phyloP scores from a whole-genome alignment of 2,113 vertebrate species.

The Anhinga rufa region DNA sequence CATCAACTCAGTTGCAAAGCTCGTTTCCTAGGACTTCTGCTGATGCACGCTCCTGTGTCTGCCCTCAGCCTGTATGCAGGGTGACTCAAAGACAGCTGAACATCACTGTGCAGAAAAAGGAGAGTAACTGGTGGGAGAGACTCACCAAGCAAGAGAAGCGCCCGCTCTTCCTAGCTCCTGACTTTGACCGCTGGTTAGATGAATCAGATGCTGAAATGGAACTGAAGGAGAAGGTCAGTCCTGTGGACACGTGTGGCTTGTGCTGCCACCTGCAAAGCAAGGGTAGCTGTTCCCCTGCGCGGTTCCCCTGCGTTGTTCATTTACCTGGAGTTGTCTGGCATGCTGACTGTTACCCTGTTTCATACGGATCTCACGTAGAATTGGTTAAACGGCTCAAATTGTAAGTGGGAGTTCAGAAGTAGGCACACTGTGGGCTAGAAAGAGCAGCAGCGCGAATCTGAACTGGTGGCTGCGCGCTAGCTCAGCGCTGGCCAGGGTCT shows the following conservation, averaged over 20 bases:
- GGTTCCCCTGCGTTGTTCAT: neutral
- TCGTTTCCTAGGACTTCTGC: neutral
- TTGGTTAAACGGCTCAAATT: neutral
- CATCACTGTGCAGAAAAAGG: conserved; percentile 84
- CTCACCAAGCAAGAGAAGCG: conserved; percentile 86
- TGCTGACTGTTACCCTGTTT: neutral
- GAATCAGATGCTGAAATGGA: conserved; percentile 97
- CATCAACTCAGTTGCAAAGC: neutral
- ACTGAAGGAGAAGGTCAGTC: conserved; percentile 84
- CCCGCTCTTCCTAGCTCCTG: conserved; percentile 86
- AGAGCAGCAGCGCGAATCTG: neutral
- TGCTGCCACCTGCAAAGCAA: neutral
- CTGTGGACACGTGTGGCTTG: neutral
- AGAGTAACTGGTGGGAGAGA: conserved; percentile 89
- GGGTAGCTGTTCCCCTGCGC: neutral
- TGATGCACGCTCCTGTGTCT: neutral
- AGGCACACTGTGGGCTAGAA: neutral
- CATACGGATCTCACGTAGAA: rapidly evolving
- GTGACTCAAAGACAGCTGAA: conserved; percentile 91
- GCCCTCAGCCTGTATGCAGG: conserved; percentile 75
- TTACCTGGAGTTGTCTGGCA: neutral
- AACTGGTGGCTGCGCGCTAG: neutral
- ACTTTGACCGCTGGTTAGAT: conserved; percentile 96
- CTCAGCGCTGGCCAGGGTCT: neutral
- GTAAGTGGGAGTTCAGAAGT: neutral